Evolutionary conservation across 2,888 invertebrate genomes (phyloP).

Genomic region (Antheraea yamamai): DNA sequence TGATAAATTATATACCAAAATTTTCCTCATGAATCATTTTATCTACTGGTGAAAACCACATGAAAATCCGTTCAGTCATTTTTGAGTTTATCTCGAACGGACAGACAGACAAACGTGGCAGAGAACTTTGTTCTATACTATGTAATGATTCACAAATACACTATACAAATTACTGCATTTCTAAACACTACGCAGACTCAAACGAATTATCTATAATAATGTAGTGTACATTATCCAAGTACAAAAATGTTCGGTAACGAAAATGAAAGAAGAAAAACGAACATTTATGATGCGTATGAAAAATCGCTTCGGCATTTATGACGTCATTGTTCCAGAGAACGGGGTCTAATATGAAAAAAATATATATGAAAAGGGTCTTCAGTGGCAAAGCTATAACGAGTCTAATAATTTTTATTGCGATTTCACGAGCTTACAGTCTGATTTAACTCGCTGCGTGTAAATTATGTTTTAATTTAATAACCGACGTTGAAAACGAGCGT

Average conservation of each 20-base stretch:
- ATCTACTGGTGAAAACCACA: no score
- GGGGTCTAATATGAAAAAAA: slow-evolving; percentile 56
- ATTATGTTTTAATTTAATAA: slow-evolving; percentile 80
- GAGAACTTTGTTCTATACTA: no score
- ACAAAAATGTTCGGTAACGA: background rate
- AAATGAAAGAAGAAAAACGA: slow-evolving; percentile 17
- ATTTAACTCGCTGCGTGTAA: slow-evolving; percentile 76
- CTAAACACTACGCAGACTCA: background rate
- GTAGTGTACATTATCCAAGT: background rate
- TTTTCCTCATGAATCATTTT: no score
- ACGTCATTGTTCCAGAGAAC: slow-evolving; percentile 61
- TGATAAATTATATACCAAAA: no score
- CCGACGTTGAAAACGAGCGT: slow-evolving; percentile 69
- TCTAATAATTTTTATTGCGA: slow-evolving; percentile 75
- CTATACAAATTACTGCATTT: background rate
- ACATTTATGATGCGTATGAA: slow-evolving; percentile 57
- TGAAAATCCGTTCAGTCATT: no score
- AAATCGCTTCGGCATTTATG: slow-evolving; percentile 68
- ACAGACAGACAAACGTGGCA: no score
- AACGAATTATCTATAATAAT: background rate
- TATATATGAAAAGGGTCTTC: slow-evolving; percentile 41
- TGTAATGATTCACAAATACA: background rate
- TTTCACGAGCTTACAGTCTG: slow-evolving; percentile 72
- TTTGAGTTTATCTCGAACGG: no score
- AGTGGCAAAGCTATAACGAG: slow-evolving; percentile 58